Percentiles rank a stretch among this genome's conserved stretches.
These are phyloP conservation scores for Drosophila orena DNA, from an alignment of 1,140 invertebrate genomes.

Conservation along the genomic window DNA sequence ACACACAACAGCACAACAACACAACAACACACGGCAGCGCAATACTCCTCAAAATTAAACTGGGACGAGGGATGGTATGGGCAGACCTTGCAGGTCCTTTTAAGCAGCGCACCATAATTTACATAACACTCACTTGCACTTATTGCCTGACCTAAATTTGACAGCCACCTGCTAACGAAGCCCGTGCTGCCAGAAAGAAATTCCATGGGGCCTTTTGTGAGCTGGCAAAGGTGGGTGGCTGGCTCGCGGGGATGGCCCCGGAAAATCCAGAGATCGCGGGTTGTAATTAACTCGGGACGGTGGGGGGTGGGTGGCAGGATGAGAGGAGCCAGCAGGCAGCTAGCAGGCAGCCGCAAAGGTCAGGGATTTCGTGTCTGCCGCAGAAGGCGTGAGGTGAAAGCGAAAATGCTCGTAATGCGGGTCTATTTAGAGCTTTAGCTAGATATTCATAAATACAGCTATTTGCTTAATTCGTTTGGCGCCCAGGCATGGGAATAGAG, in stretches of 20 bases:
- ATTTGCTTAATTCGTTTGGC: constrained; percentile 48
- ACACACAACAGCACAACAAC: constrained; percentile 9
- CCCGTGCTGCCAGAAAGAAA: constrained; percentile 17
- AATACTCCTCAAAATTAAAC: constrained; percentile 17
- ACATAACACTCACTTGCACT: constrained; percentile 80
- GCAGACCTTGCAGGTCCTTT: constrained; percentile 64
- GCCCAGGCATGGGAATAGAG: constrained; percentile 1
- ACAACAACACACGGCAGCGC: constrained; percentile 1
- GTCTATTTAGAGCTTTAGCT: constrained; percentile 15
- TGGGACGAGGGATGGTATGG: neutral
- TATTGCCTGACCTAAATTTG: constrained; percentile 78
- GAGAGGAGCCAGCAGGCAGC: constrained; percentile 9
- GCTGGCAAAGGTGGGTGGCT: neutral
- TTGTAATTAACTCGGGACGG: constrained; percentile 64
- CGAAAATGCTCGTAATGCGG: constrained; percentile 49
- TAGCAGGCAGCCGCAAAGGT: constrained; percentile 66
- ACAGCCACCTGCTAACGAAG: constrained; percentile 35
- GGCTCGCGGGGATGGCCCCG: neutral
- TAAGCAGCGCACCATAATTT: constrained; percentile 63
- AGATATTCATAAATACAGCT: constrained; percentile 51
- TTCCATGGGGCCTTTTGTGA: constrained; percentile 34
- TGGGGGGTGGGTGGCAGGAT: neutral
- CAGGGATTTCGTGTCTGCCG: constrained; percentile 68
- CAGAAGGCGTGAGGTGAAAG: constrained; percentile 61
- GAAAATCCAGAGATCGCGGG: constrained; percentile 30